Evolutionary conservation across 2,888 invertebrate genomes (phyloP).

Genomic region (Lacanobia oleracea): DNA sequence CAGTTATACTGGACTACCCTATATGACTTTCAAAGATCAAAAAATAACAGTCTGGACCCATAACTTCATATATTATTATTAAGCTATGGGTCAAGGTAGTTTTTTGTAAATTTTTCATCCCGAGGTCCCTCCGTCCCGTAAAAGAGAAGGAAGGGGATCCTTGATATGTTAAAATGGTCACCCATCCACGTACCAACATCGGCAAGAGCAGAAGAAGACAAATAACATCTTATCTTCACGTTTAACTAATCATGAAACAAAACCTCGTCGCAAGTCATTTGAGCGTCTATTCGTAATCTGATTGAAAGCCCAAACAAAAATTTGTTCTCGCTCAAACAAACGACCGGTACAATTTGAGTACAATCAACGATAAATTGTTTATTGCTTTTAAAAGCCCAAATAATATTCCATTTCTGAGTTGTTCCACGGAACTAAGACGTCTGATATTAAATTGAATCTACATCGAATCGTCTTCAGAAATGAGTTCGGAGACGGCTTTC

Average conservation of each 20-base stretch:
- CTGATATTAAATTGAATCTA: conserved; percentile 80
- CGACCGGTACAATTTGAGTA: conserved; percentile 41
- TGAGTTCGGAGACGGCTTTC: conserved; percentile 72
- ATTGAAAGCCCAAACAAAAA: conserved; percentile 57
- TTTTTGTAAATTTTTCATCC: too few species aligned
- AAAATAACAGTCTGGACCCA: too few species aligned
- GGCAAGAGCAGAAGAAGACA: too few species aligned
- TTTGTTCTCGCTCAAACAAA: conserved; percentile 51
- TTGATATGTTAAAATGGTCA: too few species aligned
- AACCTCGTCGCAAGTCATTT: conserved; percentile 39
- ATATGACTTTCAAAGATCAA: too few species aligned
- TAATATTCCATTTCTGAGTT: conserved; percentile 71
- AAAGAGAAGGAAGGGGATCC: too few species aligned
- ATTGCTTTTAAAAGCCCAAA: conserved; percentile 69
- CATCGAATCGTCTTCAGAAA: conserved; percentile 77
- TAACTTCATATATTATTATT: too few species aligned
- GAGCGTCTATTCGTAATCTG: conserved; percentile 42
- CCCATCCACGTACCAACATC: too few species aligned
- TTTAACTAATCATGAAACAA: conserved; percentile 28
- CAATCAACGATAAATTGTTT: conserved; percentile 72
- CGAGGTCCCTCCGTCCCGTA: too few species aligned
- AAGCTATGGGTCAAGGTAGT: too few species aligned
- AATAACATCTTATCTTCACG: conserved; percentile 1
- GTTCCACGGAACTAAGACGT: conserved; percentile 69
- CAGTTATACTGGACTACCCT: too few species aligned